Evolutionary conservation across 2,888 invertebrate genomes (phyloP).

Genomic region (Oscheius sp.): DNA sequence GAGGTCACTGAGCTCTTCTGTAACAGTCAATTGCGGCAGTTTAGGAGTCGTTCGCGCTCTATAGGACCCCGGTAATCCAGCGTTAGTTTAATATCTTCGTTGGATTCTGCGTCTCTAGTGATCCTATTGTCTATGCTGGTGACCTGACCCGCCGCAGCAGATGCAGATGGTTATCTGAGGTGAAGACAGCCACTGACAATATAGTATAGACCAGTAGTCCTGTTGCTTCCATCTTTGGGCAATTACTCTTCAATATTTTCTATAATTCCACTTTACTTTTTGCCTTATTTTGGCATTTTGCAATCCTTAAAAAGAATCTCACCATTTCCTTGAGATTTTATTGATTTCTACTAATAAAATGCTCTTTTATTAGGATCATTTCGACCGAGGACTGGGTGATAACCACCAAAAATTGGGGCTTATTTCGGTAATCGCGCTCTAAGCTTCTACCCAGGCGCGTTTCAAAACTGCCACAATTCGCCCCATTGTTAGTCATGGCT

Average conservation of each 20-base stretch:
- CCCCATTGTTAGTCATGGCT: slow-evolving; percentile 37
- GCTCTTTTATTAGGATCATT: slow-evolving; percentile 10
- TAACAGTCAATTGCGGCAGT: not conserved
- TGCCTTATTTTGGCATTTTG: not conserved
- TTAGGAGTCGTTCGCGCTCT: not conserved
- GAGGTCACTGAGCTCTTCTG: too few relatives aligned
- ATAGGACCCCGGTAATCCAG: slow-evolving; percentile 12
- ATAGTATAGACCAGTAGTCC: slow-evolving; percentile 27
- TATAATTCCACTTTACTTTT: not conserved
- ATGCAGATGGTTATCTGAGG: slow-evolving; percentile 37
- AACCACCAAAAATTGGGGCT: slow-evolving; percentile 1
- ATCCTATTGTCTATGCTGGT: not conserved
- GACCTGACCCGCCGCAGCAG: slow-evolving; percentile 33
- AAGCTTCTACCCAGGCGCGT: slow-evolving; percentile 15
- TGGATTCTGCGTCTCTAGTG: slow-evolving; percentile 23
- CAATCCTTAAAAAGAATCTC: not conserved
- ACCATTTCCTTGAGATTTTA: not conserved
- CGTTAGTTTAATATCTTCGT: slow-evolving; percentile 33
- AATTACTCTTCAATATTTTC: not conserved
- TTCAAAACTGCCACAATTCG: slow-evolving; percentile 32
- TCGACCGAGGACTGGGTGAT: not conserved
- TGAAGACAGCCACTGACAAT: slow-evolving; percentile 33
- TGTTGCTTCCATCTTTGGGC: not conserved
- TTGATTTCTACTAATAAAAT: not conserved
- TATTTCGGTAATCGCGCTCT: slow-evolving; percentile 23